phyloP scores from a whole-genome alignment of 1,140 invertebrate species.

The Vollenhovia emeryi region DNA sequence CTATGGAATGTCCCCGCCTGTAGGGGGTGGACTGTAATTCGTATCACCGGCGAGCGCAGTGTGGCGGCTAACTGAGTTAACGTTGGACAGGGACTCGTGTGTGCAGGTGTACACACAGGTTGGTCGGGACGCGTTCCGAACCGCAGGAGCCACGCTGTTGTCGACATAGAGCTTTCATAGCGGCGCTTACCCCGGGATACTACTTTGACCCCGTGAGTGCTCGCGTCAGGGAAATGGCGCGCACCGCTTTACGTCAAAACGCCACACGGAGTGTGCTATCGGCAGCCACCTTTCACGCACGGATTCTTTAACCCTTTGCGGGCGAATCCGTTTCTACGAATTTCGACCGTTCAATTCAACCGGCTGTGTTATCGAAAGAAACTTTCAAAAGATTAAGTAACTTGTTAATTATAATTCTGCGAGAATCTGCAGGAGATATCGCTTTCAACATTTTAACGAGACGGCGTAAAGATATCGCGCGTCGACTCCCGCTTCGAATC shows the following conservation, averaged over 20 bases:
- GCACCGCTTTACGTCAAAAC: conserved; percentile 1
- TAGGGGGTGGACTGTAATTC: conserved; percentile 63
- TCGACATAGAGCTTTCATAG: conserved; percentile 54
- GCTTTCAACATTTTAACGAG: neutral
- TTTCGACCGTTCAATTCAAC: too few relatives aligned
- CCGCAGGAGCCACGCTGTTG: conserved; percentile 49
- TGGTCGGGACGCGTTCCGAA: neutral
- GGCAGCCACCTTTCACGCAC: neutral
- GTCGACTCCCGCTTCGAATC: neutral
- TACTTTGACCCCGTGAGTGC: conserved; percentile 47
- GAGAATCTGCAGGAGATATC: neutral
- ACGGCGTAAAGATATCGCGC: neutral
- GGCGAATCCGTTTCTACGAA: neutral
- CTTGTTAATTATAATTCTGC: neutral
- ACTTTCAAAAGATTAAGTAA: neutral
- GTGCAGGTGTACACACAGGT: conserved; percentile 36
- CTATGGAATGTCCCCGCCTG: conserved; percentile 48
- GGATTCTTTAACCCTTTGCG: conserved; percentile 7
- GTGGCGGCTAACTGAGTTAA: conserved; percentile 70
- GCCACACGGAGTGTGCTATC: neutral
- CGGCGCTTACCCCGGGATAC: neutral
- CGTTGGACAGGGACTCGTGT: conserved; percentile 26
- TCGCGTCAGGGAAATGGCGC: neutral
- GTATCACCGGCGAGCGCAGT: conserved; percentile 63
- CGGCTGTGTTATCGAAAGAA: neutral